Percentiles rank a stretch among this genome's conserved stretches.
phyloP scores from a whole-genome alignment of 2,797 vertebrate genomes.

The Malurus splendens region DNA sequence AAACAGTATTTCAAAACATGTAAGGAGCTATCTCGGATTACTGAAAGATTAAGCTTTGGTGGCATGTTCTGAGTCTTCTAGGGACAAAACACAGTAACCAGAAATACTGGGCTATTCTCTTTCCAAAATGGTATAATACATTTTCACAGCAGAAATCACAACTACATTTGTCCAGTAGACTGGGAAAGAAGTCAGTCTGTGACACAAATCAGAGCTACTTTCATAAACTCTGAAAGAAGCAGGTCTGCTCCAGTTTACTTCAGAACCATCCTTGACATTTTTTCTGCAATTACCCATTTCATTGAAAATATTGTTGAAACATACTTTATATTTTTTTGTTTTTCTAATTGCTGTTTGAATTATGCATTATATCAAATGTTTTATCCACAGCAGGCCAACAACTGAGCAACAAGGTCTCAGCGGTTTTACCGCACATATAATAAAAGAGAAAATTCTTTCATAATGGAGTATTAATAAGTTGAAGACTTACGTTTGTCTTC shows the following conservation, averaged over 20 bases:
- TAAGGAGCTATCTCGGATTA: background rate
- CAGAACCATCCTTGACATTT: background rate
- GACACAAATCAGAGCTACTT: background rate
- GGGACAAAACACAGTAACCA: background rate
- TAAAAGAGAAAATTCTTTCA: background rate
- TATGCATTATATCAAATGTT: background rate
- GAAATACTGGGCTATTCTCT: background rate
- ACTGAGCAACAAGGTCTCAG: background rate
- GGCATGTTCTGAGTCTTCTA: background rate
- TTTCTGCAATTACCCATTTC: background rate
- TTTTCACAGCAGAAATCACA: background rate
- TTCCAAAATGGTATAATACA: background rate
- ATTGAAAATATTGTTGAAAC: background rate
- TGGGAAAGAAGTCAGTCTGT: background rate
- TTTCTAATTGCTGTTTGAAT: background rate
- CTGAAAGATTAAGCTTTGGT: background rate
- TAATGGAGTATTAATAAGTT: background rate
- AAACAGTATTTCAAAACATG: background rate
- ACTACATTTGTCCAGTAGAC: background rate
- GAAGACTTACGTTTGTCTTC: slow-evolving; percentile 90
- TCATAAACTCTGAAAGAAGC: background rate
- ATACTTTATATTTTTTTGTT: background rate
- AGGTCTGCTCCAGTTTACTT: background rate
- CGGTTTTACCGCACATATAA: background rate
- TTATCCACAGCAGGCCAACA: background rate